Evolutionary conservation across 2,113 vertebrate species (phyloP), one percentile per base, ranked within the genome.

Genomic region (Bubo scandiacus): DNA sequence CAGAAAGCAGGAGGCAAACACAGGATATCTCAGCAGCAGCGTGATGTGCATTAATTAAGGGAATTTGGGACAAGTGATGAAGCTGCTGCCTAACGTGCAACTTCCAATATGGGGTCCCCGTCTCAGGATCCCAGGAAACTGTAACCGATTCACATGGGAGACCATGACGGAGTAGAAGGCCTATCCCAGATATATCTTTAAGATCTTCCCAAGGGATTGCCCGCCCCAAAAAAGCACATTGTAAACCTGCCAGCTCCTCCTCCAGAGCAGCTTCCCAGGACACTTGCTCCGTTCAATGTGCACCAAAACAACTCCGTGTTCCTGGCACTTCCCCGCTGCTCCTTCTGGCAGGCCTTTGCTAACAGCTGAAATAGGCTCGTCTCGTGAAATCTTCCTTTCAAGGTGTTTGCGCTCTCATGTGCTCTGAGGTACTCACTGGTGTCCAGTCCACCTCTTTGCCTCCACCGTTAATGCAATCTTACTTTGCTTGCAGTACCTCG

Each of bases 41-140:
- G 7, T 2, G 79, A 5, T 3, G 36, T 6, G 2, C 0, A 3
- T 52, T 57, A 5, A 12, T 9, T 0, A 0, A 20, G 42, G 65
- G 57, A 12, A 18, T 15, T 5, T 0, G 26, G 74, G 81, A 11
- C 14, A 4, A 51, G 62, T 0, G 52, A 3, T 0, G 11, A 8
- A 57, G 68, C 36, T 63, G 73, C 73, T 45, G 77, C 78, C 10
- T 36, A 20, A 10, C 0, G 3, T 2, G 58, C 59, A 3, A 2
- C 27, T 49, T 40, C 78, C 65, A 7, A 4, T 5, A 1, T 0
- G 8, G 30, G 80, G 22, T 58, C 38, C 61, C 47, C 2, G 27
- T 20, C 29, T 62, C 1, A 2, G 40, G 45, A 54, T 86, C 49
- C 58, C 71, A 8, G 67, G 29, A 80, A 38, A 2, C 27, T 2